These are phyloP conservation scores for Aeoliscus strigatus DNA, from an alignment of 2,797 vertebrate species.

Conservation along the genomic window DNA sequence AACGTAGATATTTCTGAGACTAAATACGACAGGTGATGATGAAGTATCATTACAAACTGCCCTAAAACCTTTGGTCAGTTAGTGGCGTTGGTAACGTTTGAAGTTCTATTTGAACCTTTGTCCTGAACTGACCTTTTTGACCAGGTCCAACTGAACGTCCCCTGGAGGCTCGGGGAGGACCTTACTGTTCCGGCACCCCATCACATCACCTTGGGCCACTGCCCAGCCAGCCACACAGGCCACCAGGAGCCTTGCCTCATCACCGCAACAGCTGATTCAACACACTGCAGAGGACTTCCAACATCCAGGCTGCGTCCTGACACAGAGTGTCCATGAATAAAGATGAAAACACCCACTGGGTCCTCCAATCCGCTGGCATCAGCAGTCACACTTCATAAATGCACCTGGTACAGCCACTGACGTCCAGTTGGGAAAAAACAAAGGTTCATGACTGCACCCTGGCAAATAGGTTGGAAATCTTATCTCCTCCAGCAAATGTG, in stretches of 20 bases:
- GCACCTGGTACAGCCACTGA: conserved; percentile 16
- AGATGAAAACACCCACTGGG: no score
- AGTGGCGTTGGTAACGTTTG: no score
- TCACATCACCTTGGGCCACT: conserved; percentile 83
- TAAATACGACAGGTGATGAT: no score
- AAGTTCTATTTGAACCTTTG: no score
- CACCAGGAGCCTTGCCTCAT: conserved; percentile 74
- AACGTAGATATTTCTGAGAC: no score
- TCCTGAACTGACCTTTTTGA: conserved; percentile 92
- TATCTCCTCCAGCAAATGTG: no score
- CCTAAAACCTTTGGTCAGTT: no score
- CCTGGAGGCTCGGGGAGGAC: conserved; percentile 96
- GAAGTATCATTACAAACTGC: no score
- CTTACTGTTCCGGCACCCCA: conserved; percentile 99
- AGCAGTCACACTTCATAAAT: conserved; percentile 36
- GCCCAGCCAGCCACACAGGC: conserved; percentile 71
- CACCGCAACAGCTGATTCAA: conserved; percentile 57
- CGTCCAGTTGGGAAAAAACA: conserved; percentile 10
- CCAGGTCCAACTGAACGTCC: conserved; percentile 90
- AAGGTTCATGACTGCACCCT: conserved; percentile 27
- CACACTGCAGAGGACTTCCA: conserved; percentile 40
- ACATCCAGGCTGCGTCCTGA: conserved; percentile 43
- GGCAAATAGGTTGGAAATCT: neutral
- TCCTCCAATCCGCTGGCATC: conserved; percentile 36
- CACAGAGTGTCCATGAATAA: conserved; percentile 38